Evolutionary conservation across 2,797 vertebrate genomes (phyloP).

Genomic region (Bufotes viridis): DNA sequence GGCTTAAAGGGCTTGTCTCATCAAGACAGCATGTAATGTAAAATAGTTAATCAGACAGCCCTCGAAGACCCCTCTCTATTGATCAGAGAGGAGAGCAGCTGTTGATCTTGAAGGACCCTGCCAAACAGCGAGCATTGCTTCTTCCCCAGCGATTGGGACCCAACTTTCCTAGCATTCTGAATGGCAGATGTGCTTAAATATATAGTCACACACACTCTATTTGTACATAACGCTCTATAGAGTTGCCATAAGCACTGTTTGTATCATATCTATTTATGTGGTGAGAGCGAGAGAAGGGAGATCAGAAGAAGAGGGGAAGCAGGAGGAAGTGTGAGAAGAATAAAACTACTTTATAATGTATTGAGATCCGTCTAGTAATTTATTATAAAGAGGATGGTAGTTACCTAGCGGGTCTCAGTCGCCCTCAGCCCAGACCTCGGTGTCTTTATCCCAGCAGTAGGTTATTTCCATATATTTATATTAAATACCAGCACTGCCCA

Average conservation of each 20-base stretch:
- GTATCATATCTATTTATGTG: background rate
- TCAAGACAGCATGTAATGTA: too few relatives aligned
- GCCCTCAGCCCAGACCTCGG: background rate
- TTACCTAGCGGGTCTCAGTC: background rate
- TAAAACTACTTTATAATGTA: background rate
- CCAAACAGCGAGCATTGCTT: too few relatives aligned
- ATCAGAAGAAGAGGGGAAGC: background rate
- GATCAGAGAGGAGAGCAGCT: too few relatives aligned
- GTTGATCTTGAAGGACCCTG: too few relatives aligned
- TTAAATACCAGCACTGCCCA: background rate
- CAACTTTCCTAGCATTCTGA: background rate
- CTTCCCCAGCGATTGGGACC: background rate
- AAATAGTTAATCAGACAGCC: too few relatives aligned
- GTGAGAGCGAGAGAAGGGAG: background rate
- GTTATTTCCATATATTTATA: background rate
- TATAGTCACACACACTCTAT: background rate
- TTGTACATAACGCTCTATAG: background rate
- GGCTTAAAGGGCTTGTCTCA: too few relatives aligned
- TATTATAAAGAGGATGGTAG: background rate
- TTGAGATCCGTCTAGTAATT: background rate
- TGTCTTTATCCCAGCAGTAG: background rate
- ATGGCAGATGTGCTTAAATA: background rate
- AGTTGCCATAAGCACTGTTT: background rate
- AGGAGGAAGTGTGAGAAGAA: background rate
- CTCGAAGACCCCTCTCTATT: too few relatives aligned